Conservation (phyloP, 2,113 vertebrate genomes). For the Syngnathoides biaculeatus region DNA sequence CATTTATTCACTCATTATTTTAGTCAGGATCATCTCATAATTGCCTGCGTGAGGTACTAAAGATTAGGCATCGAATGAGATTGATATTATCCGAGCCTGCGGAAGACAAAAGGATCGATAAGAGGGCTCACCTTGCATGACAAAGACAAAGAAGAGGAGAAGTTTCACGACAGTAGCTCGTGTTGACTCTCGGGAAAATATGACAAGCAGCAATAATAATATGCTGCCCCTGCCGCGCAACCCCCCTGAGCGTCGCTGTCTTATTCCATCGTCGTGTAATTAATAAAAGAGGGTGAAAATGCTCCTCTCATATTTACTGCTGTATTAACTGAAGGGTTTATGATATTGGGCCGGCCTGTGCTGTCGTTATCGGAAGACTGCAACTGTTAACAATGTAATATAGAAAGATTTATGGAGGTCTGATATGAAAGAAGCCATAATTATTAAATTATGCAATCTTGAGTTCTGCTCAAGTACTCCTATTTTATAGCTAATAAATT, state of each 20-base stretch:
- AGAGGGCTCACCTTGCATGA: slow-evolving; percentile 38
- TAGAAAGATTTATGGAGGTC: slow-evolving; percentile 29
- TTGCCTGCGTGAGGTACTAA: slow-evolving; percentile 7
- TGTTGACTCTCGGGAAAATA: slow-evolving; percentile 48
- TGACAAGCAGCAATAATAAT: slow-evolving; percentile 55
- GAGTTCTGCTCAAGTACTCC: not conserved
- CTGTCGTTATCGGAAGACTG: slow-evolving; percentile 53
- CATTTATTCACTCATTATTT: slow-evolving; percentile 17
- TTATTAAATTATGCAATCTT: slow-evolving; percentile 36
- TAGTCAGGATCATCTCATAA: slow-evolving; percentile 27
- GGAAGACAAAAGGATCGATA: slow-evolving; percentile 9
- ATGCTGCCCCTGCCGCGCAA: slow-evolving; percentile 37
- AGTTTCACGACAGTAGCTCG: slow-evolving; percentile 33
- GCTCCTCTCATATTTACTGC: slow-evolving; percentile 46
- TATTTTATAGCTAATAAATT: not conserved
- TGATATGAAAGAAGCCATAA: slow-evolving; percentile 45
- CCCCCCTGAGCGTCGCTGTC: slow-evolving; percentile 37
- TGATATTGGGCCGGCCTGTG: slow-evolving; percentile 59
- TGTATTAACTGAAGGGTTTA: slow-evolving; percentile 46
- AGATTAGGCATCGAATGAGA: slow-evolving; percentile 22
- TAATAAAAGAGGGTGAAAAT: slow-evolving; percentile 56
- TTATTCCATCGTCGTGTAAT: slow-evolving; percentile 58
- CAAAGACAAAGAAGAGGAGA: slow-evolving; percentile 18
- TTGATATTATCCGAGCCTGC: slow-evolving; percentile 19
- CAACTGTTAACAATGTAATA: slow-evolving; percentile 58